These are phyloP conservation scores for Lepidurus apus DNA, from an alignment of 1,140 invertebrate species.

Conservation along the genomic window DNA sequence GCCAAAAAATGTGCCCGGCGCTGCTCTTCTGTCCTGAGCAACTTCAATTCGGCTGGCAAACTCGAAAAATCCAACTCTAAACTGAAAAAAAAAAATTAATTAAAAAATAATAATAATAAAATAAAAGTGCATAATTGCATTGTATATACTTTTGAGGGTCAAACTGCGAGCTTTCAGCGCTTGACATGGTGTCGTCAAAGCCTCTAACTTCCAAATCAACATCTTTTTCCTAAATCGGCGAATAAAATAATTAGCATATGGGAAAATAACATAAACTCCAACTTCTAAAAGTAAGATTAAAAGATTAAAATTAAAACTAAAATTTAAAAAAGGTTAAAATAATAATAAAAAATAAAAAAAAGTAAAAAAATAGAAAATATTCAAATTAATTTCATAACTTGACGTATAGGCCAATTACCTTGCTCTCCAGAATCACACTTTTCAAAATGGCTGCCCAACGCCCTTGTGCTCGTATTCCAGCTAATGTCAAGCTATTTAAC, in stretches of 20 bases:
- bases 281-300: no score
- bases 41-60: neutral
- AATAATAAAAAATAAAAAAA: no score
- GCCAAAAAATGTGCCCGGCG: neutral
- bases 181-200: neutral
- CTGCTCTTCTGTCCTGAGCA: neutral
- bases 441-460: neutral
- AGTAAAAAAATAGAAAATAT: no score
- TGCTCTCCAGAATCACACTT: neutral
- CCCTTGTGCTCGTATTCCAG: neutral
- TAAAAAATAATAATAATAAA: no score
- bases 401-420: neutral
- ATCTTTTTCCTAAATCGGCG: neutral
- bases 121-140: no score
- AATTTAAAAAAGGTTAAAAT: no score
- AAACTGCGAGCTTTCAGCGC: neutral
- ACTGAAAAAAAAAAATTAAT: neutral
- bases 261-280: neutral
- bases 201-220: neutral
- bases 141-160: neutral
- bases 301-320: no score
- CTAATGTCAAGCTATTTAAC: neutral
- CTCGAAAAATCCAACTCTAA: neutral
- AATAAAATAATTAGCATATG: neutral
- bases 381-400: neutral